A percentile compares a stretch with the other conserved stretches of the same genome.
phyloP scores from a whole-genome alignment of 1,140 invertebrate species.

The Pantala flavescens region DNA sequence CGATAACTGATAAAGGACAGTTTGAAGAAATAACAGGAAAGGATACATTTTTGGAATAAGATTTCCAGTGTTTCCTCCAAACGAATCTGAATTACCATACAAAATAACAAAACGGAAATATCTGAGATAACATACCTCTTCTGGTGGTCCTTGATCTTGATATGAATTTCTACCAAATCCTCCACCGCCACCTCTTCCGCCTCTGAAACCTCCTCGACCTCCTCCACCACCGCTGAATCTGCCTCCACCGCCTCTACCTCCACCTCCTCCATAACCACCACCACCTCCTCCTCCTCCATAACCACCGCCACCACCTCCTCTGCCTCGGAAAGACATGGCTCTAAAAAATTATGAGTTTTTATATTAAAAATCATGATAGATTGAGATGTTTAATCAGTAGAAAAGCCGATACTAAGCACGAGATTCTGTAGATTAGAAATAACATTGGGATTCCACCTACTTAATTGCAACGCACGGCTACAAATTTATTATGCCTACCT shows the following conservation, averaged over 20 bases:
- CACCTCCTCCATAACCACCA: slow-evolving; percentile 40
- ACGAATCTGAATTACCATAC: not conserved
- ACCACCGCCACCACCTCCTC: slow-evolving; percentile 29
- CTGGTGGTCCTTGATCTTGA: slow-evolving; percentile 71
- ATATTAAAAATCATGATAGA: too few relatives aligned
- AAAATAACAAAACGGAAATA: not conserved
- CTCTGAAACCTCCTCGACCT: slow-evolving; percentile 27
- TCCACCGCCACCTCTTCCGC: slow-evolving; percentile 34
- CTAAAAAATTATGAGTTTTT: not conserved
- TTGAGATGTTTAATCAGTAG: too few relatives aligned
- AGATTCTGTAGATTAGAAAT: too few relatives aligned
- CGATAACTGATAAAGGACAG: not conserved
- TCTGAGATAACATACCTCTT: slow-evolving; percentile 28
- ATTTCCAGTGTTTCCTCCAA: not conserved
- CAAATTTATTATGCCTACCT: too few relatives aligned
- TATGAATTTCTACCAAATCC: slow-evolving; percentile 39
- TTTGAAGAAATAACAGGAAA: not conserved
- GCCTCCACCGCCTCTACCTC: slow-evolving; percentile 37
- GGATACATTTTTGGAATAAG: too few relatives aligned
- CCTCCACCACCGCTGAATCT: slow-evolving; percentile 31
- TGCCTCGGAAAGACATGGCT: slow-evolving; percentile 34
- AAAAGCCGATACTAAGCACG: too few relatives aligned
- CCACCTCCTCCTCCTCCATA: slow-evolving; percentile 27
- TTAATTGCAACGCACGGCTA: too few relatives aligned
- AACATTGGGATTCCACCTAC: too few relatives aligned